These are phyloP conservation scores for Oryzias celebensis DNA, from an alignment of 2,113 vertebrate species.

Conservation along the genomic window DNA sequence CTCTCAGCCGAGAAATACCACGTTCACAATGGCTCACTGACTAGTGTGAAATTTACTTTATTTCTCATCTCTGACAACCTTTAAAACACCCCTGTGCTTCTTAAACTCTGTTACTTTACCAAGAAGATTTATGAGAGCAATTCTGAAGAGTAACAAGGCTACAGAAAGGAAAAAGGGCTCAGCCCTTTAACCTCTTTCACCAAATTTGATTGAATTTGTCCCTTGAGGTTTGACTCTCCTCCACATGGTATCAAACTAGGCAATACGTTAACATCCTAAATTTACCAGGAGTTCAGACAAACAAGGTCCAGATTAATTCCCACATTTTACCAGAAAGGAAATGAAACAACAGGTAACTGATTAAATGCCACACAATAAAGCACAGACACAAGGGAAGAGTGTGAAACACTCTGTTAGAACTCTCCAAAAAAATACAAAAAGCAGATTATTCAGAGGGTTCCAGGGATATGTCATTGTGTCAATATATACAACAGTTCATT, in stretches of 20 bases:
- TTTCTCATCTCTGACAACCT: slow-evolving; percentile 75
- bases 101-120: slow-evolving; percentile 63
- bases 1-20: slow-evolving; percentile 44
- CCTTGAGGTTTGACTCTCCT: slow-evolving; percentile 65
- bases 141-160: slow-evolving; percentile 73
- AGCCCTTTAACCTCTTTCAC: slow-evolving; percentile 66
- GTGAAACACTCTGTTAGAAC: slow-evolving; percentile 42
- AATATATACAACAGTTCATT: slow-evolving; percentile 42
- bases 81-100: slow-evolving; percentile 71
- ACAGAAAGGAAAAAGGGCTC: slow-evolving; percentile 56
- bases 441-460: slow-evolving; percentile 56
- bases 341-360: slow-evolving; percentile 52
- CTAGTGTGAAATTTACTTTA: slow-evolving; percentile 71
- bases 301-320: slow-evolving; percentile 37
- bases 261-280: slow-evolving; percentile 49
- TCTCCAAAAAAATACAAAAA: slow-evolving; percentile 62
- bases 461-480: slow-evolving; percentile 58
- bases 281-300: slow-evolving; percentile 50
- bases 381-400: slow-evolving; percentile 43
- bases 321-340: slow-evolving; percentile 47
- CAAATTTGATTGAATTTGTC: slow-evolving; percentile 77
- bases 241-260: slow-evolving; percentile 60
- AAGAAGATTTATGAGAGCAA: slow-evolving; percentile 76
- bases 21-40: slow-evolving; percentile 66
- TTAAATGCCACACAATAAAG: slow-evolving; percentile 64